These are phyloP conservation scores for Campaea margaritaria DNA, from an alignment of 2,888 invertebrate species.

Conservation along the genomic window DNA sequence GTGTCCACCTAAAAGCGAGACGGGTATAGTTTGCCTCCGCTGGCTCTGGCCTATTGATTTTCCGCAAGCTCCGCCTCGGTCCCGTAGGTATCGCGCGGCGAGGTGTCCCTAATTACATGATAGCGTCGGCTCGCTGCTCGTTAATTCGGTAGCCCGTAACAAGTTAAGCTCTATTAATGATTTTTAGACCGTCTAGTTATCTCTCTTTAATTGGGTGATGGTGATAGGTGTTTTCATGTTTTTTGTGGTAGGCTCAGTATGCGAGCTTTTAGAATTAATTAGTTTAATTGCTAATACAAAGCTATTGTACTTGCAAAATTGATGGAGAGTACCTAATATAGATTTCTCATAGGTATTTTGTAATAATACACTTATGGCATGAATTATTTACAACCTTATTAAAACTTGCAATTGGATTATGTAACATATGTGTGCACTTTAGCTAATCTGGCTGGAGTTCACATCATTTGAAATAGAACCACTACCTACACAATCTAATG, in stretches of 20 bases:
- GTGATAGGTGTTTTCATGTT: slow-evolving; percentile 14
- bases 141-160: slow-evolving; percentile 80
- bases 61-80: slow-evolving; percentile 55
- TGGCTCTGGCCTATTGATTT: slow-evolving; percentile 28
- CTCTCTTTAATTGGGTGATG: slow-evolving; percentile 61
- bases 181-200: slow-evolving; percentile 68
- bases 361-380: no score
- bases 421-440: no score
- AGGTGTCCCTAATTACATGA: slow-evolving; percentile 75
- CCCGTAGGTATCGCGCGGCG: slow-evolving; percentile 67
- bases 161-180: slow-evolving; percentile 76
- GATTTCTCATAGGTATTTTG: no score
- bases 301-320: background rate
- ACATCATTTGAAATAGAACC: no score
- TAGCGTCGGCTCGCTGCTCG: slow-evolving; percentile 68
- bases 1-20: slow-evolving; percentile 49
- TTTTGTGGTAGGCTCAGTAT: slow-evolving; percentile 1
- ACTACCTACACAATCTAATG: no score
- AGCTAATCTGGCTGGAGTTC: no score
- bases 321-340: background rate
- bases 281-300: slow-evolving; percentile 3
- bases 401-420: no score
- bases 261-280: slow-evolving; percentile 7
- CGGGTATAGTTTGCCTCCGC: slow-evolving; percentile 47
- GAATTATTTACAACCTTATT: no score